Evolutionary conservation across 1,140 invertebrate genomes (phyloP).

Genomic region (Meloidogyne chitwoodi): DNA sequence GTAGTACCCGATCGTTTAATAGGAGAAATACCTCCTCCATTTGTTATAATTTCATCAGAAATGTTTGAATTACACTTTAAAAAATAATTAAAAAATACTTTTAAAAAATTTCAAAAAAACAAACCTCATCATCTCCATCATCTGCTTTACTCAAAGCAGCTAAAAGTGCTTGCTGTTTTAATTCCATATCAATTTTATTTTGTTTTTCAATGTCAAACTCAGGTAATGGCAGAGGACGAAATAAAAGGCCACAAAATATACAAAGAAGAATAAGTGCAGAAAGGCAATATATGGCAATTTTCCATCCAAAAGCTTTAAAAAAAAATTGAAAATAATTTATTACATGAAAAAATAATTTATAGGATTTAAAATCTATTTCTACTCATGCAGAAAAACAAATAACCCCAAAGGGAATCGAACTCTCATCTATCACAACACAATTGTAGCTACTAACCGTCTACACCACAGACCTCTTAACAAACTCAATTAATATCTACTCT

Average conservation of each 20-base stretch:
- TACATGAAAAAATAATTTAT: too few relatives aligned
- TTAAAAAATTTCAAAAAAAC: neutral
- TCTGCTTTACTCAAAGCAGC: slow-evolving; percentile 27
- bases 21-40: slow-evolving; percentile 13
- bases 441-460: too few relatives aligned
- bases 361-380: neutral
- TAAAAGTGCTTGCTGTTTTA: slow-evolving; percentile 36
- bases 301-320: slow-evolving; percentile 75
- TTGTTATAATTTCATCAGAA: slow-evolving; percentile 1
- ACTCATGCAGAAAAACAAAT: too few relatives aligned
- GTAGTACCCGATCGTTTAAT: slow-evolving; percentile 11
- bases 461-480: too few relatives aligned
- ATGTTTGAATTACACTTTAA: slow-evolving; percentile 9
- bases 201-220: slow-evolving; percentile 30
- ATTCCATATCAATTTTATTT: slow-evolving; percentile 19
- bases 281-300: slow-evolving; percentile 81
- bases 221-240: slow-evolving; percentile 70
- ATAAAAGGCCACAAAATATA: slow-evolving; percentile 83
- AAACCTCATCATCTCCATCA: slow-evolving; percentile 13
- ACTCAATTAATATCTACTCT: too few relatives aligned
- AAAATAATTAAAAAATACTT: neutral
- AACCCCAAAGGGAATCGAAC: too few relatives aligned
- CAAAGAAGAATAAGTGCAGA: slow-evolving; percentile 87
- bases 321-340: neutral
- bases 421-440: too few relatives aligned